Percentiles rank a stretch among this genome's conserved stretches.
phyloP scores from a whole-genome alignment of 1,140 invertebrate genomes.

The Zaprionus camerounensis region DNA sequence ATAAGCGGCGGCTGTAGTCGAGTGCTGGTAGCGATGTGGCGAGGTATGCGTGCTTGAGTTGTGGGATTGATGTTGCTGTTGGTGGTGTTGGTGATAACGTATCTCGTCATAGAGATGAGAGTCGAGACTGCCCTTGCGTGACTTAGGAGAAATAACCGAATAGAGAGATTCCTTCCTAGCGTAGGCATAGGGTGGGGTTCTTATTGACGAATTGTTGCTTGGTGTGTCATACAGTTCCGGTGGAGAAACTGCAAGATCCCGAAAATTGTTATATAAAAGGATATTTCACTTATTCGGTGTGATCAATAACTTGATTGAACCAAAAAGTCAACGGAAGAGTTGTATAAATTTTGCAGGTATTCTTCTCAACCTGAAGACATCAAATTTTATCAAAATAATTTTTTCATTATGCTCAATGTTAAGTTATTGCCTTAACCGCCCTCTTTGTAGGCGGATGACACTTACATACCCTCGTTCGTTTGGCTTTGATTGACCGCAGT shows the following conservation, averaged over 20 bases:
- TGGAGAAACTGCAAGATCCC: conserved; percentile 43
- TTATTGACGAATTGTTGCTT: conserved; percentile 76
- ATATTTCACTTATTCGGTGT: neutral
- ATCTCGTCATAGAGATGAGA: conserved; percentile 82
- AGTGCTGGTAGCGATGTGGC: conserved; percentile 49
- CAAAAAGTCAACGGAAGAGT: no score
- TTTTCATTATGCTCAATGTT: neutral
- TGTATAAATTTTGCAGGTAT: no score
- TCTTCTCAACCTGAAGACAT: no score
- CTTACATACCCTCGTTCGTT: conserved; percentile 83
- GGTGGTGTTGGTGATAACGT: conserved; percentile 70
- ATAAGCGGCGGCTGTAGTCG: conserved; percentile 62
- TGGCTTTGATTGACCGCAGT: conserved; percentile 36
- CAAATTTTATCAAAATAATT: no score
- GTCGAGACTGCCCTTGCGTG: conserved; percentile 77
- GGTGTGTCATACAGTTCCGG: conserved; percentile 80
- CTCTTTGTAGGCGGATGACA: conserved; percentile 55
- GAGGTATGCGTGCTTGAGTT: conserved; percentile 4
- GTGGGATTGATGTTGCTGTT: conserved; percentile 27
- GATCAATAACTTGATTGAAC: conserved; percentile 25
- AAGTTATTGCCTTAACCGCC: conserved; percentile 32
- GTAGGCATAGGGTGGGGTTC: conserved; percentile 72
- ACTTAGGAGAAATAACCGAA: conserved; percentile 75
- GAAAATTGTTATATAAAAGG: neutral
- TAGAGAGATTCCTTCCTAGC: conserved; percentile 80